Conservation (phyloP, 2,888 invertebrate genomes). For the Lepidocyrtinus sp. region DNA sequence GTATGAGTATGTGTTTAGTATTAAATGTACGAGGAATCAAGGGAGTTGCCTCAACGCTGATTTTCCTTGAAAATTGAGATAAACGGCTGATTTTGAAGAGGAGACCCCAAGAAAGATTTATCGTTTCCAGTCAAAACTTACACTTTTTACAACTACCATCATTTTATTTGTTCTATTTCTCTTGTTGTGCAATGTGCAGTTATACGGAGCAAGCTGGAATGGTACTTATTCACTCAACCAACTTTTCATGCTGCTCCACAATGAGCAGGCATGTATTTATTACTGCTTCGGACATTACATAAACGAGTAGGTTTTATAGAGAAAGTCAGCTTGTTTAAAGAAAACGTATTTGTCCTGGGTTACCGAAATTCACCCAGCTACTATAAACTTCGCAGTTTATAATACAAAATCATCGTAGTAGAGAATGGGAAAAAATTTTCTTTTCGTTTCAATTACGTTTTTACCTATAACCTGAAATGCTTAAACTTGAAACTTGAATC, state of each 20-base stretch:
- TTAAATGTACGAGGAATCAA: slow-evolving; percentile 32
- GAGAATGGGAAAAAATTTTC: no score
- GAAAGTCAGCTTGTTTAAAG: no score
- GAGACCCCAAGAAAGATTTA: slow-evolving; percentile 62
- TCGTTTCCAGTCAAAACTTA: slow-evolving; percentile 57
- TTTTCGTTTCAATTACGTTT: no score
- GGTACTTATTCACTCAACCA: not conserved
- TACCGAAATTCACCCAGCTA: no score
- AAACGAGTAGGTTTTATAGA: not conserved
- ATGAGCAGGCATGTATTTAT: slow-evolving; percentile 15
- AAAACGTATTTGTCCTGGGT: no score
- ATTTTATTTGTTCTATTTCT: not conserved
- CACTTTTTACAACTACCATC: slow-evolving; percentile 57
- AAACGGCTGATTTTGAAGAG: slow-evolving; percentile 67
- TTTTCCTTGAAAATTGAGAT: slow-evolving; percentile 67
- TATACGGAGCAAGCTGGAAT: not conserved
- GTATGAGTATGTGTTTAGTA: slow-evolving; percentile 11
- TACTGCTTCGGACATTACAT: not conserved
- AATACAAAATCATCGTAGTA: no score
- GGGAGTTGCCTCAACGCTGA: slow-evolving; percentile 65
- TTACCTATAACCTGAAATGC: no score
- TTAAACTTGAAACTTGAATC: no score
- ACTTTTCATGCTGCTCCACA: not conserved
- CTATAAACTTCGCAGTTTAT: no score
- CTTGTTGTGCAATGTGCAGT: slow-evolving; percentile 3